Evolutionary conservation across 2,888 invertebrate genomes (phyloP), one percentile per base, ranked within the genome.

Genomic region (Tricholauxania praeusta): DNA sequence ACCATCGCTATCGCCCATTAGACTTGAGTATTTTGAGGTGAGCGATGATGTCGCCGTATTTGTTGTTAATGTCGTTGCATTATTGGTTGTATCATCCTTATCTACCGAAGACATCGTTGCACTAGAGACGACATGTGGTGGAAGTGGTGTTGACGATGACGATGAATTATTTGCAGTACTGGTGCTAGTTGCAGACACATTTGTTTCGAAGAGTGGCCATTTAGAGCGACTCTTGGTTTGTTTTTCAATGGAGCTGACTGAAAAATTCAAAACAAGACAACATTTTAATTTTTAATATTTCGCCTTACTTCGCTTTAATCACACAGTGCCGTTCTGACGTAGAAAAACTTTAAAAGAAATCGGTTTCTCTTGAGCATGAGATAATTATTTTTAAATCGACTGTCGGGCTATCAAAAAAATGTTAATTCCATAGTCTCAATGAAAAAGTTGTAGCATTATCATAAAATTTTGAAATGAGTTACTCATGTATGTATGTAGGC

Each of bases 241-340:
- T 76, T 87, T 87, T 79, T 87, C 87, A 74, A 87, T 87, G 51
- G 87, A 87, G 80, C 87, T 87, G 70, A 87, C 87, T 87, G 73
- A n/a, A 74, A 72, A 62, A 62, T 51, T 47, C 15, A 12, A 51
- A 62, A 57, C 51, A 47, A n/a, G 12, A 39, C 52, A 68, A 65
- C 19, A 65, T 66, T 7, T 39, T 28, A 28, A 28, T 28, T 3
- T 28, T 28, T 3, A 28, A 3, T 3, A 28, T 3, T 28, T 28
- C 4, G 3, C 4, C 4, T 0, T 0, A 4, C 28, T 4, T 3
- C 28, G 28, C 28, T 28, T 3, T 28, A 28, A 28, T 28, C 28
- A 28, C 28, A 28, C 28, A 28, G 28, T 28, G 28, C 28, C 28
- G 4, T 28, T 28, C 28, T 28, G 28, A 28, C 3, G 28, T 28